Evolutionary conservation across 2,797 vertebrate species (phyloP), one percentile per base, ranked within the genome.

Genomic region (Rhabdomys pumilio): DNA sequence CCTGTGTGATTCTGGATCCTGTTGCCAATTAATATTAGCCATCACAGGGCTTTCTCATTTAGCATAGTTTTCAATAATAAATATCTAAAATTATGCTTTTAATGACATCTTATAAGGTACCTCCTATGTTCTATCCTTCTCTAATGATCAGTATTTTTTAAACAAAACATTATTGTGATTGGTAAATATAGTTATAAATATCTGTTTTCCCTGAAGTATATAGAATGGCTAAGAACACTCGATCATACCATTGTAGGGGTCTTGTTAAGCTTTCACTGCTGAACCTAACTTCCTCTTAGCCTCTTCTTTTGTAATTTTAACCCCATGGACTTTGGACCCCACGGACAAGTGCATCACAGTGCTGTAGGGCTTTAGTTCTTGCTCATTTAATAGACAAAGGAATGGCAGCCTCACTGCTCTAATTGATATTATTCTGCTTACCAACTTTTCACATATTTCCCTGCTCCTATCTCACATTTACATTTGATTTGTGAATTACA

Each of bases 391-490:
- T 55, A 63, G 19, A 38, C 79, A 61, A 85, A 47, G 19, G 38
- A 31, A 14, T 67, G n/a, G 22, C 0, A 50, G 12, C 11, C 67
- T 22, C 47, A 29, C 1, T 89, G 50, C 89, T 94, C 57, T n/a
- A 57, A 76, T 91, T 94, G 89, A 73, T 17, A 12, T 81, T 84
- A 15, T 44, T 96, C 31, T 89, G 22, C 38, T 94, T 77, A 67
- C 22, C 90, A 80, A 67, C 53, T 4, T 75, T 29, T 50, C 55
- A 44, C 53, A 44, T 26, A 63, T 94, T 92, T 63, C 59, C 72
- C 20, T 50, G 13, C 61, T 24, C 13, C 1, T 92, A 4, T 69
- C 55, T 8, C 13, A 9, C 20, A 19, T n/a, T 82, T 80, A 4
- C 41, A 53, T 89, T 81, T 93, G 11, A 86, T 90, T 90, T 2